phyloP scores from a whole-genome alignment of 2,797 vertebrate genomes.

The Petrocephalus schoutedeni region DNA sequence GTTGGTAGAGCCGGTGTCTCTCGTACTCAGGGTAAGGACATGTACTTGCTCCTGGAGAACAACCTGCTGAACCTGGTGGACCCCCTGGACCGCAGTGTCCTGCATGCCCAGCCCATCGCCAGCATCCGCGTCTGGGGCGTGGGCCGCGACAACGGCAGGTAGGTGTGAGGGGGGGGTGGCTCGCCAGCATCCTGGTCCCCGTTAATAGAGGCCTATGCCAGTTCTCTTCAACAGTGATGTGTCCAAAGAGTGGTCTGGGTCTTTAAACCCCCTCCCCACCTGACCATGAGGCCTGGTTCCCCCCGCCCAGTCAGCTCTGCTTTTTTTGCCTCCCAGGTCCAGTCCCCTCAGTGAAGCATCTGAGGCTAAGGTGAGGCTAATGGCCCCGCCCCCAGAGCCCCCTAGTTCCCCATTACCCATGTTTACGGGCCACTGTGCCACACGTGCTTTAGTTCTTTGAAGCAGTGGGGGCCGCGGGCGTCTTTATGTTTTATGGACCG shows the following conservation, averaged over 20 bases:
- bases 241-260: not conserved
- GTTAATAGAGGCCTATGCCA: not conserved
- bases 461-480: too few relatives aligned
- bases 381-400: not conserved
- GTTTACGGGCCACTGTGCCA: not conserved
- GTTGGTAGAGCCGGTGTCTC: not conserved
- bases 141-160: constrained; percentile 95
- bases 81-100: constrained; percentile 87
- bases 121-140: constrained; percentile 98
- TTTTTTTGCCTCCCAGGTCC: not conserved
- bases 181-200: not conserved
- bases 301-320: not conserved
- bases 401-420: not conserved
- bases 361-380: not conserved
- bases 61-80: constrained; percentile 93
- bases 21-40: constrained; percentile 83
- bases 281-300: not conserved
- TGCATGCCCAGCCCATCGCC: constrained; percentile 91
- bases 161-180: constrained; percentile 42
- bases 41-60: constrained; percentile 93
- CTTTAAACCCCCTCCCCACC: not conserved
- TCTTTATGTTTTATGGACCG: not conserved
- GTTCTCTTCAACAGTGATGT: not conserved
- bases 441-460: too few relatives aligned
- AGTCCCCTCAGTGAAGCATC: not conserved